phyloP scores from a whole-genome alignment of 2,888 invertebrate species.

The Pycnomerus fuliginosus region DNA sequence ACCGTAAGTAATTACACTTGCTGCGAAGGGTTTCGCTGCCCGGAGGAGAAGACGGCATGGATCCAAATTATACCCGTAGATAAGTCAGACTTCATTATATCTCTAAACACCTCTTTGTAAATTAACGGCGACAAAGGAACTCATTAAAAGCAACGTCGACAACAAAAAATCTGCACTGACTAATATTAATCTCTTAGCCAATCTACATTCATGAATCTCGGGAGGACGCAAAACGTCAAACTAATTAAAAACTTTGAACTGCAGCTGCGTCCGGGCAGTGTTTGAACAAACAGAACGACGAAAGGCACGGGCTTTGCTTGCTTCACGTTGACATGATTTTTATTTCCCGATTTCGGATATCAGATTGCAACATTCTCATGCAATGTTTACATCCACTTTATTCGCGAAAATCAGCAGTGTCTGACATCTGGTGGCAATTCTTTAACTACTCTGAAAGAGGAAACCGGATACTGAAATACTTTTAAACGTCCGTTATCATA shows the following conservation, averaged over 20 bases:
- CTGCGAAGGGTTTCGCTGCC: conserved; percentile 8
- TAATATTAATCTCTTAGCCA: conserved; percentile 19
- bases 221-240: conserved; percentile 19
- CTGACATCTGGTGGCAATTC: no score
- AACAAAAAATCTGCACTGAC: conserved; percentile 19
- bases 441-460: no score
- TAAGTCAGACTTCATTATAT: conserved; percentile 21
- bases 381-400: no score
- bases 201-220: conserved; percentile 24
- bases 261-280: conserved; percentile 14
- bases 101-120: conserved; percentile 21
- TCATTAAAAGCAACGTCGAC: conserved; percentile 25
- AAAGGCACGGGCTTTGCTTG: no score
- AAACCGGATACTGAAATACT: no score
- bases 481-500: no score
- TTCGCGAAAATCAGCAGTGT: no score
- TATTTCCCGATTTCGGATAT: no score
- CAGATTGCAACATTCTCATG: no score
- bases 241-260: conserved; percentile 23
- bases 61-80: conserved; percentile 22
- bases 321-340: no score
- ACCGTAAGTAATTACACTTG: conserved; percentile 20
- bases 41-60: conserved; percentile 2
- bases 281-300: no score
- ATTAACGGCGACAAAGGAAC: conserved; percentile 25